phyloP scores from a whole-genome alignment of 1,140 invertebrate species.

The Drepana arcuata region DNA sequence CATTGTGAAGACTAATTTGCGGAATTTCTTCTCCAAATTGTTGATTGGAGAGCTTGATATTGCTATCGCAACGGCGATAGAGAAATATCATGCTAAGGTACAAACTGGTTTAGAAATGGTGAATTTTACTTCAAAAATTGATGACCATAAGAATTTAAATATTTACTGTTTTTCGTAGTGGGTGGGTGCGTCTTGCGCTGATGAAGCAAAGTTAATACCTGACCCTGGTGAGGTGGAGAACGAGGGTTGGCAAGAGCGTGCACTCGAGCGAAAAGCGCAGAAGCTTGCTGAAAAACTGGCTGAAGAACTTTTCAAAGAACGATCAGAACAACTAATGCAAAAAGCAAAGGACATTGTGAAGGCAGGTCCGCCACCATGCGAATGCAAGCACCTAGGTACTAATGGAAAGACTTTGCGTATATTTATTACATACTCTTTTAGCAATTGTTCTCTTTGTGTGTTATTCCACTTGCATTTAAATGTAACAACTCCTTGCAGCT shows the following conservation, averaged over 20 bases:
- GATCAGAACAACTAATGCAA: slow-evolving; percentile 32
- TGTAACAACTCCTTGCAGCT: too few species aligned
- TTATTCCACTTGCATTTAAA: too few species aligned
- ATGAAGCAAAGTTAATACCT: slow-evolving; percentile 15
- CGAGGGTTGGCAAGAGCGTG: slow-evolving; percentile 31
- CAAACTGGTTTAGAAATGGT: too few species aligned
- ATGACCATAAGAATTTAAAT: too few species aligned
- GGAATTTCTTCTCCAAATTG: slow-evolving; percentile 41
- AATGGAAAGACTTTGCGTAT: too few species aligned
- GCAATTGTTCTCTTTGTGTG: too few species aligned
- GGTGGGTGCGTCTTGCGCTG: slow-evolving; percentile 45
- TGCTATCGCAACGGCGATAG: slow-evolving; percentile 52
- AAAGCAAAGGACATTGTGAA: slow-evolving; percentile 32
- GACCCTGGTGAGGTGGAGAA: slow-evolving; percentile 9
- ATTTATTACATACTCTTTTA: too few species aligned
- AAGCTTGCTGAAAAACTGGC: slow-evolving; percentile 39
- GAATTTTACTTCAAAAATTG: too few species aligned
- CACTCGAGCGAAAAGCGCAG: slow-evolving; percentile 35
- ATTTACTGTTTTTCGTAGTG: too few species aligned
- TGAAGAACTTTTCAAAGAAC: slow-evolving; percentile 45
- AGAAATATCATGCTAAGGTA: slow-evolving; percentile 57
- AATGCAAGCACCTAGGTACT: slow-evolving; percentile 24
- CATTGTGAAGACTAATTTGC: slow-evolving; percentile 35
- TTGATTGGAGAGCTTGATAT: slow-evolving; percentile 51
- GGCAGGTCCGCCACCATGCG: slow-evolving; percentile 39